A percentile compares a stretch with the other conserved stretches of the same genome.
phyloP scores from a whole-genome alignment of 2,888 invertebrate species.

The Drosophila rubida region DNA sequence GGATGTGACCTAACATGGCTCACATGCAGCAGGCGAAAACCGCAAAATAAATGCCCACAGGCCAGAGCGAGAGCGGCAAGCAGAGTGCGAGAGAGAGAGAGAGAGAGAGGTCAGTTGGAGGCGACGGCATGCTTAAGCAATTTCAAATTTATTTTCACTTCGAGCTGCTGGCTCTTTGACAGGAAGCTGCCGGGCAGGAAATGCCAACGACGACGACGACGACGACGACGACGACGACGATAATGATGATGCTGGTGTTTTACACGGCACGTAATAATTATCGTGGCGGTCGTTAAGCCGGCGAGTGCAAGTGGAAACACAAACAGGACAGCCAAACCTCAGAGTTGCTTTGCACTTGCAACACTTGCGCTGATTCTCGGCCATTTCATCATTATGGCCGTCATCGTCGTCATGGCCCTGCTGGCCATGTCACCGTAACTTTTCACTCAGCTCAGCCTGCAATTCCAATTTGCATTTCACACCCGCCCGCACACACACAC shows the following conservation, averaged over 20 bases:
- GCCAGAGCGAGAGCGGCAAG: constrained; percentile 46
- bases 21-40: constrained; percentile 38
- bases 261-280: constrained; percentile 44
- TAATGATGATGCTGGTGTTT: background rate
- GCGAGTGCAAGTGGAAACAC: background rate
- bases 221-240: background rate
- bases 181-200: background rate
- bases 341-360: constrained; percentile 21
- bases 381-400: constrained; percentile 11
- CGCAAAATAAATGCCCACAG: constrained; percentile 66
- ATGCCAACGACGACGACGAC: background rate
- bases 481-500: constrained; percentile 14
- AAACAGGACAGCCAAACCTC: constrained; percentile 10
- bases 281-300: constrained; percentile 38
- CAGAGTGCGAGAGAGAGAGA: background rate
- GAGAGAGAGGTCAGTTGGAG: constrained; percentile 34
- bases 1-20: constrained; percentile 47
- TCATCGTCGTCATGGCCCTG: constrained; percentile 2
- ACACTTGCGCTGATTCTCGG: constrained; percentile 8
- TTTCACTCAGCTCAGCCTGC: constrained; percentile 19
- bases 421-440: constrained; percentile 1
- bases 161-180: constrained; percentile 6
- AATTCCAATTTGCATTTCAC: constrained; percentile 30
- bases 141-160: constrained; percentile 28
- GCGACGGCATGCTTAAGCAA: constrained; percentile 5